Conservation (phyloP, 2,888 invertebrate species). For the Drosophila falleni region DNA sequence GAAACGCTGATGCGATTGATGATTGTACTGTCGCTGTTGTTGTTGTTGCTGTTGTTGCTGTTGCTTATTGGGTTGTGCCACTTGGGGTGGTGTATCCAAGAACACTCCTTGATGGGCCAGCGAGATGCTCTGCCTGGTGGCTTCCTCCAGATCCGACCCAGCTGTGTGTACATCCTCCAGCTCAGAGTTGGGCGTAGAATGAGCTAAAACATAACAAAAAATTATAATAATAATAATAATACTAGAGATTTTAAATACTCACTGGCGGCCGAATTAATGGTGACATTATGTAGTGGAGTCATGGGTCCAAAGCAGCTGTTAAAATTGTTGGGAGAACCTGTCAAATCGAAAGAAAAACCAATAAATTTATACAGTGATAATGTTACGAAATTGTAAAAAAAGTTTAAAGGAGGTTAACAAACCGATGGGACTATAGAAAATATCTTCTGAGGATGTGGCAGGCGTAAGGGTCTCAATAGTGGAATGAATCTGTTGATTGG, state of each 20-base stretch:
- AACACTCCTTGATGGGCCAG: constrained; percentile 16
- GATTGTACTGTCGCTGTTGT: constrained; percentile 50
- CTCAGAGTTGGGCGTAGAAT: constrained; percentile 64
- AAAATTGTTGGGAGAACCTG: constrained; percentile 77
- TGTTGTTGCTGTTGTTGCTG: constrained; percentile 49
- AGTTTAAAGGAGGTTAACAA: constrained; percentile 59
- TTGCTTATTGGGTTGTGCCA: constrained; percentile 22
- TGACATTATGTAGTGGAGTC: constrained; percentile 48
- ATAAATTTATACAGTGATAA: background rate
- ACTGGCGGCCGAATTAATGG: constrained; percentile 47
- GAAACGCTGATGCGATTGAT: constrained; percentile 65
- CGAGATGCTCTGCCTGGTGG: constrained; percentile 25
- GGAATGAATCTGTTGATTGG: constrained; percentile 28
- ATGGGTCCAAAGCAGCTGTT: constrained; percentile 57
- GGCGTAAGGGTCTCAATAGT: constrained; percentile 70
- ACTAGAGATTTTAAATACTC: constrained; percentile 18
- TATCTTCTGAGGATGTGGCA: constrained; percentile 83
- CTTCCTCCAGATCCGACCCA: constrained; percentile 30
- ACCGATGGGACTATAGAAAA: constrained; percentile 85
- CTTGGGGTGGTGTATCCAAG: constrained; percentile 22
- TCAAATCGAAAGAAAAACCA: background rate
- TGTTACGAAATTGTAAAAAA: too few relatives aligned
- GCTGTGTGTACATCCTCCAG: constrained; percentile 35
- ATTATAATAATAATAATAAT: too few relatives aligned
- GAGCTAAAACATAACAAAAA: constrained; percentile 35